Conservation (phyloP, 2,888 invertebrate species). For the Drosophila recens region DNA sequence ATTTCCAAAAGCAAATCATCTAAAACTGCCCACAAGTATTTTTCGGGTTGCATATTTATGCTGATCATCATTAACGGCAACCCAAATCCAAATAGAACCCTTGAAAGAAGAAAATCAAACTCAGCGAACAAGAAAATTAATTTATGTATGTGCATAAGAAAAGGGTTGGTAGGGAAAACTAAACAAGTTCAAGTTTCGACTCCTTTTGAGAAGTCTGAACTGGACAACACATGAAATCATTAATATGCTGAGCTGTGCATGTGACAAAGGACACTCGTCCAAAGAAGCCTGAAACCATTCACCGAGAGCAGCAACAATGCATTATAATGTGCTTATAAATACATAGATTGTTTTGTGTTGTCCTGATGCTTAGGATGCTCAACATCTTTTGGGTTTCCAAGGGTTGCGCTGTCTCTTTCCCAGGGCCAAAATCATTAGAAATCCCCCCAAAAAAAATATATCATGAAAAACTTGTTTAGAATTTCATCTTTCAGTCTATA, state of each 20-base stretch:
- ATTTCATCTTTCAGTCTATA: constrained; percentile 44
- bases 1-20: constrained; percentile 47
- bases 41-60: constrained; percentile 50
- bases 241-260: constrained; percentile 80
- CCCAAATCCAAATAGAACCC: constrained; percentile 40
- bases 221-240: constrained; percentile 60
- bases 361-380: constrained; percentile 49
- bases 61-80: constrained; percentile 75
- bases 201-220: constrained; percentile 36
- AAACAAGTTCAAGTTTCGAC: constrained; percentile 41
- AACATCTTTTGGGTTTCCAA: constrained; percentile 52
- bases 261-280: constrained; percentile 72
- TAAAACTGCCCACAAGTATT: constrained; percentile 50
- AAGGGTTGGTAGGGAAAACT: constrained; percentile 57
- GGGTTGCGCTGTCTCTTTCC: constrained; percentile 69
- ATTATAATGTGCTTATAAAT: constrained; percentile 80
- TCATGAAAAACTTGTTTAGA: constrained; percentile 70
- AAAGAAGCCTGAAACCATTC: constrained; percentile 20
- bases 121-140: constrained; percentile 80
- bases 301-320: constrained; percentile 62
- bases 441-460: constrained; percentile 9
- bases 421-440: constrained; percentile 52
- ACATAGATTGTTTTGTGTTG: constrained; percentile 47
- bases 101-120: constrained; percentile 58
- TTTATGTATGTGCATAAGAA: constrained; percentile 70